Conservation (phyloP, 2,888 invertebrate species). For the Micropterix aruncella region DNA sequence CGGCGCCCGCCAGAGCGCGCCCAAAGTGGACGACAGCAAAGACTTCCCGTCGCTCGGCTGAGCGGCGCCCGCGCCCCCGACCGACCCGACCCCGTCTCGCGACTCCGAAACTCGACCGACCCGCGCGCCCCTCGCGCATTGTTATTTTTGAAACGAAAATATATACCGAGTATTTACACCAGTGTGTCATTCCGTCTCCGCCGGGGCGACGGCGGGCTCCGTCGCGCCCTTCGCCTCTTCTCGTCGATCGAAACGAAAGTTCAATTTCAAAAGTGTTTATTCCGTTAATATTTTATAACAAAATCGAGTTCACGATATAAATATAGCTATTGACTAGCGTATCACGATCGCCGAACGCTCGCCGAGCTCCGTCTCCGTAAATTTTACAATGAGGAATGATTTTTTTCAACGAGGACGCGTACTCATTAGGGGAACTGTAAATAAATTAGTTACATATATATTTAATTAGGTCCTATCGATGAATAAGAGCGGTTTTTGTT, state of each 20-base stretch:
- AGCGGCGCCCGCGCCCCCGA: conserved; percentile 27
- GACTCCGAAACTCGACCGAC: conserved; percentile 8
- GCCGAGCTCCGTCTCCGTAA: not conserved
- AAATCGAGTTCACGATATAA: not conserved
- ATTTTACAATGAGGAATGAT: not conserved
- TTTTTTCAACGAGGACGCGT: not conserved
- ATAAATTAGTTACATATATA: conserved; percentile 30
- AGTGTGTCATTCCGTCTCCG: conserved; percentile 37
- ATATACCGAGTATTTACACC: conserved; percentile 39
- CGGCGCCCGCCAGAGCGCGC: conserved; percentile 37
- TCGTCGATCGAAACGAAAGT: too few relatives aligned
- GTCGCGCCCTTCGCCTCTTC: too few relatives aligned
- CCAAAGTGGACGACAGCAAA: conserved; percentile 90
- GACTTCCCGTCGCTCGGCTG: conserved; percentile 91
- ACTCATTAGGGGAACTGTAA: conserved; percentile 26
- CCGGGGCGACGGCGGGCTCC: too few relatives aligned
- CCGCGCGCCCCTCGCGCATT: conserved; percentile 32
- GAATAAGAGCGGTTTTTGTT: conserved; percentile 41
- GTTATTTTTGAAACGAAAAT: conserved; percentile 45
- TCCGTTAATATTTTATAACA: not conserved
- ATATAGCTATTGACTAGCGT: not conserved
- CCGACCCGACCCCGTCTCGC: not conserved
- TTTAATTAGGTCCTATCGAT: conserved; percentile 33
- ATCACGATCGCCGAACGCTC: not conserved
- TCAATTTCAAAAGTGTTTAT: not conserved